These are phyloP conservation scores for Diachasmimorpha longicaudata DNA, from an alignment of 1,140 invertebrate species.

Conservation along the genomic window DNA sequence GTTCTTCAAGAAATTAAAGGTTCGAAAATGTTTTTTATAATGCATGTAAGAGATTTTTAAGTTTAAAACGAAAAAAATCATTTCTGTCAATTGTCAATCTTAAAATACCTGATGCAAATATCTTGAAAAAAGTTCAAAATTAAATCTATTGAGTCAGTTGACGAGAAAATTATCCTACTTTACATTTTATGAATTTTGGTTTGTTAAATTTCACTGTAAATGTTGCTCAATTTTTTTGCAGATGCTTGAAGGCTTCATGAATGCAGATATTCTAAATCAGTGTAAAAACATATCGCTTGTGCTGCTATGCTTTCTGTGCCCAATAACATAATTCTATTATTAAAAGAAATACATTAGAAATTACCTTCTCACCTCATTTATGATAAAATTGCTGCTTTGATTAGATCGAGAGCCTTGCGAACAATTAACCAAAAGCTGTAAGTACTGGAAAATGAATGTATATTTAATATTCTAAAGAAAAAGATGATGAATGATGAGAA, in stretches of 20 bases:
- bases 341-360: slow-evolving; percentile 27
- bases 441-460: slow-evolving; percentile 32
- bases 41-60: slow-evolving; percentile 29
- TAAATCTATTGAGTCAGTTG: neutral
- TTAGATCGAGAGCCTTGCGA: slow-evolving; percentile 38
- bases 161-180: neutral
- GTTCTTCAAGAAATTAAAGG: slow-evolving; percentile 62
- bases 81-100: neutral
- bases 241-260: slow-evolving; percentile 61
- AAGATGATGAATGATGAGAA: neutral
- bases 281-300: slow-evolving; percentile 50
- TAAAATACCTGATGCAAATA: neutral
- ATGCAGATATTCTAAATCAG: slow-evolving; percentile 44
- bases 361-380: slow-evolving; percentile 31
- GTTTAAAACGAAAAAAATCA: neutral
- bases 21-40: slow-evolving; percentile 47
- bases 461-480: neutral
- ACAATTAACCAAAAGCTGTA: slow-evolving; percentile 39
- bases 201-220: neutral
- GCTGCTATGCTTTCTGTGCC: slow-evolving; percentile 61
- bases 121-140: neutral
- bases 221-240: slow-evolving; percentile 40
- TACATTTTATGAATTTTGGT: neutral
- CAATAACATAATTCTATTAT: slow-evolving; percentile 34
- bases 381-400: slow-evolving; percentile 42